A percentile compares a stretch with the other conserved stretches of the same genome.
Evolutionary conservation across 2,797 vertebrate species (phyloP).

Genomic region (Atherinosoma microstoma): DNA sequence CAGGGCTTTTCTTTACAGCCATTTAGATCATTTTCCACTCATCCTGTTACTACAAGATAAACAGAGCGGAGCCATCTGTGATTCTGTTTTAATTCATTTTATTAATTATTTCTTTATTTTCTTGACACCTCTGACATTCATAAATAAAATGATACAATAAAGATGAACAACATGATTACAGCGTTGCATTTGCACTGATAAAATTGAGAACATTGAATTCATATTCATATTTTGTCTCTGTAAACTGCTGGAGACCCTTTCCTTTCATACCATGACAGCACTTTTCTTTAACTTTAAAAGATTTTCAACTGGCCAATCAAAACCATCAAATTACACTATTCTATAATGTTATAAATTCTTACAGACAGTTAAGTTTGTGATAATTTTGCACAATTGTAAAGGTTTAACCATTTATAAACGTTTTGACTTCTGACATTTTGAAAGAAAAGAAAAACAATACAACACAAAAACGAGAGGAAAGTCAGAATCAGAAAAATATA

Average conservation of each 20-base stretch:
- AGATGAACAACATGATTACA: neutral
- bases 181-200: too few relatives aligned
- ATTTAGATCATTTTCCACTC: slow-evolving; percentile 70
- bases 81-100: neutral
- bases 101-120: neutral
- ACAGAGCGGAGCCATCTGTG: slow-evolving; percentile 22
- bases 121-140: neutral
- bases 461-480: too few relatives aligned
- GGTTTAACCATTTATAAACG: too few relatives aligned
- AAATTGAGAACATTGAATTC: neutral
- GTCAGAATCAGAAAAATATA: too few relatives aligned
- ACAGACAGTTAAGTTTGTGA: neutral
- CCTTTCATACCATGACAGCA: too few relatives aligned
- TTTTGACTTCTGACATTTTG: too few relatives aligned
- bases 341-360: neutral
- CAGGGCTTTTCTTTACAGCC: slow-evolving; percentile 60
- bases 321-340: neutral
- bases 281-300: too few relatives aligned
- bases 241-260: too few relatives aligned
- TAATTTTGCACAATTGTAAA: too few relatives aligned
- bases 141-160: neutral
- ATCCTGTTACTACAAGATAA: slow-evolving; percentile 33
- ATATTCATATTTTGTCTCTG: too few relatives aligned
- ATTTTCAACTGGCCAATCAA: too few relatives aligned
- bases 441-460: too few relatives aligned